Evolutionary conservation across 2,113 vertebrate species (phyloP).

Genomic region (Plestiodon gilberti): DNA sequence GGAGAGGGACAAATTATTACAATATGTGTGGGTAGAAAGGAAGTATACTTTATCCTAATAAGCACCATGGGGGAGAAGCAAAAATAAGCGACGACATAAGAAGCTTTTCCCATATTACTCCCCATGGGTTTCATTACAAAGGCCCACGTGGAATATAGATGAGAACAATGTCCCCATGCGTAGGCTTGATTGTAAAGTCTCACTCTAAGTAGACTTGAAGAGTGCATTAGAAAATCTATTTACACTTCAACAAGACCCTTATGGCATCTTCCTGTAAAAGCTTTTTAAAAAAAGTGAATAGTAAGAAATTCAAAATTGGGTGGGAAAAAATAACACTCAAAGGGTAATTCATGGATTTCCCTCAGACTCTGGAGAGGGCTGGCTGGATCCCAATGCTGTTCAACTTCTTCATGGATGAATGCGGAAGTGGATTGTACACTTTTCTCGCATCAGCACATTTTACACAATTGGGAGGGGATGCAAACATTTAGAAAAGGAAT

Average conservation of each 20-base stretch:
- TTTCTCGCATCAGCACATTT: neutral
- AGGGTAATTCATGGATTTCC: neutral
- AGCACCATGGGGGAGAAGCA: neutral
- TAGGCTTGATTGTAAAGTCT: neutral
- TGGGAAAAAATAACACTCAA: neutral
- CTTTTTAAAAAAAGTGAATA: neutral
- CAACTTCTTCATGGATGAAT: neutral
- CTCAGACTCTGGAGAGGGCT: neutral
- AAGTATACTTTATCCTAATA: neutral
- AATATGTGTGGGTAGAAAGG: neutral
- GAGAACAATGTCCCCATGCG: neutral
- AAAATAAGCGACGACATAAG: neutral
- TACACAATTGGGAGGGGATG: neutral
- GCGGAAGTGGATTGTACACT: neutral
- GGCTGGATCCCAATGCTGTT: neutral
- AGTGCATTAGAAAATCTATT: neutral
- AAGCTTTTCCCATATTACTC: neutral
- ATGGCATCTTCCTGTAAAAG: neutral
- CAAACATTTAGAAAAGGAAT: neutral
- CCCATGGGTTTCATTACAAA: neutral
- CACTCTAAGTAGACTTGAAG: neutral
- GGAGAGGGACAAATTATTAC: neutral
- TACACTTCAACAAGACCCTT: neutral
- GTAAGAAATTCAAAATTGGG: neutral
- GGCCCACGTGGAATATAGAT: neutral